phyloP scores from a whole-genome alignment of 2,797 vertebrate genomes.

The Aldrovandia affinis region DNA sequence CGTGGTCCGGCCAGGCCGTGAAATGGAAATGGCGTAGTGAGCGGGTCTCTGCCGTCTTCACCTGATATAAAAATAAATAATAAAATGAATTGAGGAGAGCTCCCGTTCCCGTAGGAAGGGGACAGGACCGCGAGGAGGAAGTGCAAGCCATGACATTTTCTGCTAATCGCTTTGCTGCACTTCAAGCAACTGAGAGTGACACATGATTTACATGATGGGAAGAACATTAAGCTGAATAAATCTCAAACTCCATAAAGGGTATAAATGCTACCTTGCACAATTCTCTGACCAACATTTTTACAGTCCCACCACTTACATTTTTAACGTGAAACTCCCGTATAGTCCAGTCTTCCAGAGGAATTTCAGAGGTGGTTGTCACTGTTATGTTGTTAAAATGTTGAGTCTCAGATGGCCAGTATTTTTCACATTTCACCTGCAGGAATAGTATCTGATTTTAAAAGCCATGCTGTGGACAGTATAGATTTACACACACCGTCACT shows the following conservation, averaged over 20 bases:
- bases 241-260: not conserved
- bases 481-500: not conserved
- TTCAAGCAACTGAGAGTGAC: not conserved
- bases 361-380: slow-evolving; percentile 81
- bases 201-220: not conserved
- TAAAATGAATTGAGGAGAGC: not conserved
- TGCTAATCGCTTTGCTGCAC: not conserved
- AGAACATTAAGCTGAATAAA: not conserved
- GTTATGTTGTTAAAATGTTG: slow-evolving; percentile 78
- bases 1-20: slow-evolving; percentile 95
- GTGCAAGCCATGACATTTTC: not conserved
- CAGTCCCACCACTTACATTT: slow-evolving; percentile 75
- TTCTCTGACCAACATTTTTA: not conserved
- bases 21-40: slow-evolving; percentile 91
- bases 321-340: slow-evolving; percentile 89
- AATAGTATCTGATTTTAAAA: not conserved
- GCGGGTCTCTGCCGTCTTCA: slow-evolving; percentile 81
- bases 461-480: not conserved
- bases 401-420: slow-evolving; percentile 85
- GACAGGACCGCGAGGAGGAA: not conserved
- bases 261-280: not conserved
- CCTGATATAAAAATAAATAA: slow-evolving; percentile 59
- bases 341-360: slow-evolving; percentile 89
- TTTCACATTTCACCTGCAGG: slow-evolving; percentile 87
- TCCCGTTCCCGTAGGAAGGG: not conserved